Conservation (phyloP, 2,113 vertebrate species). For the Mustela nigripes region DNA sequence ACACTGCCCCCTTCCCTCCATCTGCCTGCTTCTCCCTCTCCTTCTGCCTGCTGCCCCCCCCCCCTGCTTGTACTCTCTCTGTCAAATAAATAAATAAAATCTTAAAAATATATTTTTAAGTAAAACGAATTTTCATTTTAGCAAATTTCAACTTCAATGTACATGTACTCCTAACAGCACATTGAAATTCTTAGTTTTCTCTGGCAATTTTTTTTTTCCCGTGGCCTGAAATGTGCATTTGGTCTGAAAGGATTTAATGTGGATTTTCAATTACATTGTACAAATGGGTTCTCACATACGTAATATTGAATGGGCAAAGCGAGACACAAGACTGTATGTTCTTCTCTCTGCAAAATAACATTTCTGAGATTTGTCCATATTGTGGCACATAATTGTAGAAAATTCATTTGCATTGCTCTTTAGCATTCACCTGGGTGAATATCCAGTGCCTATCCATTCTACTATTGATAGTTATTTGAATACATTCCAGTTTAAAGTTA, state of each 20-base stretch:
- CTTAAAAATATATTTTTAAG: not conserved
- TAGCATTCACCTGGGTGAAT: not conserved
- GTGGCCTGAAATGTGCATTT: not conserved
- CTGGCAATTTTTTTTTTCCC: not conserved
- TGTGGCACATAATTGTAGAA: not conserved
- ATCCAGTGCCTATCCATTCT: not conserved
- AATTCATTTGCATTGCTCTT: not conserved
- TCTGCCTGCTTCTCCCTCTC: no score
- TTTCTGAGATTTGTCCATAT: not conserved
- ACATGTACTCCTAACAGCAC: not conserved
- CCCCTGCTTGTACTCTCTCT: no score
- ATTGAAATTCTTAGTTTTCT: not conserved
- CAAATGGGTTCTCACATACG: not conserved
- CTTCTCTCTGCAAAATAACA: not conserved
- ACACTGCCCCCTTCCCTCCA: no score
- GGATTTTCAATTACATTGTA: not conserved
- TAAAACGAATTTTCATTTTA: not conserved
- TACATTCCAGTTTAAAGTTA: not conserved
- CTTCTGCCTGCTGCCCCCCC: no score
- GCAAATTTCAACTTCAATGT: not conserved
- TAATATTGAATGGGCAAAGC: not conserved
- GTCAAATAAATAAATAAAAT: no score
- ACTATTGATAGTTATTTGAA: not conserved
- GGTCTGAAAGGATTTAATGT: not conserved
- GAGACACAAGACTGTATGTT: not conserved